Percentiles rank a stretch among this genome's conserved stretches.
Evolutionary conservation across 2,113 vertebrate species (phyloP).

Genomic region (Pristiophorus japonicus): DNA sequence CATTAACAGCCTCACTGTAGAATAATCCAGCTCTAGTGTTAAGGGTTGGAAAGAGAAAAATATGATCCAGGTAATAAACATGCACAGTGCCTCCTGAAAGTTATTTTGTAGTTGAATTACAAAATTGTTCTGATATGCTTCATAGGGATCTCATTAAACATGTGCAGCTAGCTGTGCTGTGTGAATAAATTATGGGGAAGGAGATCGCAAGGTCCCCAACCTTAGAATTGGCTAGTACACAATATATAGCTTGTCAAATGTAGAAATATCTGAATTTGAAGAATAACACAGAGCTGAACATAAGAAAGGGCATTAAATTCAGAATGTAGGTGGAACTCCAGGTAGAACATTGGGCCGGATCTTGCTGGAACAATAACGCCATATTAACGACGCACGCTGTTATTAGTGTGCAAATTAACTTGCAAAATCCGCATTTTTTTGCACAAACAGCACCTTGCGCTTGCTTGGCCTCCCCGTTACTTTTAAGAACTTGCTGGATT

Average conservation of each 20-base stretch:
- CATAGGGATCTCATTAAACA: not conserved
- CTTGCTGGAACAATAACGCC: not conserved
- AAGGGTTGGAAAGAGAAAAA: too few relatives aligned
- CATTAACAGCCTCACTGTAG: constrained; percentile 14
- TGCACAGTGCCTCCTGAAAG: not conserved
- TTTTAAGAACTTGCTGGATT: not conserved
- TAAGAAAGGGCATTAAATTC: not conserved
- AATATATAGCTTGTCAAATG: not conserved
- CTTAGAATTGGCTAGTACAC: not conserved
- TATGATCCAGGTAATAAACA: not conserved
- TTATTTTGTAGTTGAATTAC: not conserved
- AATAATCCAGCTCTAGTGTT: not conserved
- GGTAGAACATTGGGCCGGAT: not conserved
- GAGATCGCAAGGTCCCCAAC: not conserved
- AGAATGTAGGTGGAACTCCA: not conserved
- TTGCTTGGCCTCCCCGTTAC: not conserved
- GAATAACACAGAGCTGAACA: not conserved
- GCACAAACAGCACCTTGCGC: not conserved
- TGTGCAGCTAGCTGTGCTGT: not conserved
- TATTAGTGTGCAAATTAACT: not conserved
- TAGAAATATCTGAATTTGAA: not conserved
- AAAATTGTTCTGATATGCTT: constrained; percentile 24
- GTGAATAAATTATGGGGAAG: not conserved
- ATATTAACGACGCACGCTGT: not conserved
- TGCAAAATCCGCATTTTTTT: not conserved